Base-by-base conservation (phyloP, 2,888 invertebrate genomes). In the Byasa hedistus region DNA sequence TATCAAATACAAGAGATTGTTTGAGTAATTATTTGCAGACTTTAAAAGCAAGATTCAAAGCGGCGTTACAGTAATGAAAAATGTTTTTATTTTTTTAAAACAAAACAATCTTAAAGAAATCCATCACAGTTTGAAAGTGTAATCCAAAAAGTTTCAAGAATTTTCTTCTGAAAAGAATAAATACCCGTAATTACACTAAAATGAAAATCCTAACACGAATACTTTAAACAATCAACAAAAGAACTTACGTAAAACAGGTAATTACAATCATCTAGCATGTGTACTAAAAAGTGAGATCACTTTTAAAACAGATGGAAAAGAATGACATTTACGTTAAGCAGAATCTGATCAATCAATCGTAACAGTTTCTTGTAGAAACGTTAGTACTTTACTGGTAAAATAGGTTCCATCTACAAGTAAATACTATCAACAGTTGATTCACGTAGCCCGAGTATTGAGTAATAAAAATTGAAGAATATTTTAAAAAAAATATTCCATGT, bases 21-120 rank as follows among this genome's bases (percentile, higher is more conserved):
- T 57, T 57, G 22, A 19, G 57, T 24, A 27, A 57, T 24, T 15
- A 57, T 57, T 57, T 57, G 57, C 32, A 27, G 24, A 24, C 24
- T 27, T 57, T 24, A 57, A 57, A 23, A 57, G 22, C 12, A 54
- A 23, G 52, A 54, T 2, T 48, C 48, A 48, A 48, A 48, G 52
- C 52, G 52, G 22, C 22, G 52, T 23, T 22, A 54, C 52, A 54
- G 22, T 22, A 54, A 54, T 54, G 52, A 22, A 54, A 51, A 54
- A 23, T 54, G 23, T 22, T 23, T 54, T 51, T 51, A 51, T 54
- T 52, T 52, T 52, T 54, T 54, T 54, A 22, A 22, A 22, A 54
- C 52, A 54, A 54, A 22, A 22, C 22, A 54, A 22, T 54, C 12
- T 54, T 15, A 22, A 22, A 23, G 54, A 23, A 23, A 54, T 23